Evolutionary conservation across 2,797 vertebrate genomes (phyloP), one percentile per base, ranked within the genome.

Genomic region (Sebastes minor): DNA sequence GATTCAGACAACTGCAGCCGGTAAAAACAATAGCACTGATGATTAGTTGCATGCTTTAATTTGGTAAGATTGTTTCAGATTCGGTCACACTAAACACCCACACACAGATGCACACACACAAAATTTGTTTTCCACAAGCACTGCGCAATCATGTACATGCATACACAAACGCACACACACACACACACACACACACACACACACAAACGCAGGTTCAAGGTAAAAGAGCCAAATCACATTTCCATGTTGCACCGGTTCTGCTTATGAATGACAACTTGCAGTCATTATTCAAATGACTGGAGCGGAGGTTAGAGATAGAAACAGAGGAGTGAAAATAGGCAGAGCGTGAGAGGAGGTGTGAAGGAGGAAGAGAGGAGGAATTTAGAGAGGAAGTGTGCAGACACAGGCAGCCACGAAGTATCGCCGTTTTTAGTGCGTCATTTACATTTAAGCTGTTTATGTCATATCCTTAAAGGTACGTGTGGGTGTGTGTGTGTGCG

Each of bases 201-300:
- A 27, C 28, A 72, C 1, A 62, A 18, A 73, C 0, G 3, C 22
- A 79, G 49, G 42, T 71, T 74, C 11, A 32, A 77, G 74, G 73
- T 52, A 71, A 56, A 79, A 61, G 27, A 52, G 63, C 11, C 32
- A 57, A 80, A 81, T 67, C 33, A 23, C 32, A 72, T 80, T 74
- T 71, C 30, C 55, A 74, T 80, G 66, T 75, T 74, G 32, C 61
- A 63, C 23, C 2, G 5, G 42, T 46, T 78, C n/a, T 78, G 49
- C 57, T 80, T 63, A 42, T 83, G 79, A 86, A 82, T 83, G 70
- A 74, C 69, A 88, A 76, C 69, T 62, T 72, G 62, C 38, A 65
- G 64, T 61, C 27, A 77, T 86, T 80, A 77, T 76, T 84, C 62
- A 84, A 82, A 89, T 76, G 42, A 32, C 56, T 72, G 14, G 53